Evolutionary conservation across 2,797 vertebrate genomes (phyloP).

Genomic region (Hydrolagus colliei): DNA sequence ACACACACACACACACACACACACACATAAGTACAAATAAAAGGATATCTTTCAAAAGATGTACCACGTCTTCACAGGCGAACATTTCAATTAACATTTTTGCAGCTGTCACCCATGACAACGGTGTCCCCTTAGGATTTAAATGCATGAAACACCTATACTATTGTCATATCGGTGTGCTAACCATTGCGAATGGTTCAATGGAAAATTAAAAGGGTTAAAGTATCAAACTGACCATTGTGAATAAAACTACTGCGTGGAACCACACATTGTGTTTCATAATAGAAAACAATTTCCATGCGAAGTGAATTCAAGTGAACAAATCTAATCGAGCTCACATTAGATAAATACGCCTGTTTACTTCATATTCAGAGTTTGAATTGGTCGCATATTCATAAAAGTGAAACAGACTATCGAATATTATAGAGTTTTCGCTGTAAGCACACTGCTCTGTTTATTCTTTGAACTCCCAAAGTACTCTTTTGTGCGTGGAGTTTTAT

Average conservation of each 20-base stretch:
- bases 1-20: no score
- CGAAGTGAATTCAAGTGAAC: slow-evolving; percentile 21
- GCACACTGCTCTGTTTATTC: background rate
- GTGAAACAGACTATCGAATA: background rate
- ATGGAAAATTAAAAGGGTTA: background rate
- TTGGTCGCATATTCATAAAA: background rate
- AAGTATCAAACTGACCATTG: no score
- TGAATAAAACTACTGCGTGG: background rate
- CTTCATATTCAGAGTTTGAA: background rate
- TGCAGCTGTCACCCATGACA: background rate
- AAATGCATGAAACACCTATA: background rate
- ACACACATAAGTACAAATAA: no score
- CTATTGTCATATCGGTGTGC: background rate
- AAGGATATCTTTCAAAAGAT: background rate
- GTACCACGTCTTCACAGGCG: background rate
- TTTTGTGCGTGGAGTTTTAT: background rate
- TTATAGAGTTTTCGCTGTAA: background rate
- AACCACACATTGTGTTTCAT: background rate
- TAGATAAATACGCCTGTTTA: background rate
- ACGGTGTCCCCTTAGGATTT: background rate
- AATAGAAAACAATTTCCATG: background rate
- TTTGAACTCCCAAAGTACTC: background rate
- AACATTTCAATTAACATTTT: background rate
- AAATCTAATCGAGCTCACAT: background rate
- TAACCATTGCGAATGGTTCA: background rate